Base-by-base conservation (phyloP, 2,888 invertebrate species). In the Cosmia trapezina region DNA sequence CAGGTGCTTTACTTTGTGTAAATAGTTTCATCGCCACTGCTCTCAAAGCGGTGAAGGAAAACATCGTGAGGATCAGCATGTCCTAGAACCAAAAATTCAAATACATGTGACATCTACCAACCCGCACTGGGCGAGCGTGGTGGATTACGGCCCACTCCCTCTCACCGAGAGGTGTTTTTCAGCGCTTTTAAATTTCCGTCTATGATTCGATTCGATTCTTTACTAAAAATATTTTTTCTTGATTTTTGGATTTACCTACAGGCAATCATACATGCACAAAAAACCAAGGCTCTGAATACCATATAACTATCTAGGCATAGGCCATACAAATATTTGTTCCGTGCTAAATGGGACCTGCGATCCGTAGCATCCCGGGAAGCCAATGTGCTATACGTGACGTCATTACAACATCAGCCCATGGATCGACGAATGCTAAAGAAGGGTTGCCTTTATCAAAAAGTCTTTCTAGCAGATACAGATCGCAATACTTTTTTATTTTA, bases 301-400 rank as follows among this genome's bases (percentile, higher is more conserved):
- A 1, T 28, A 28, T 41, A 57, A 41, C 45, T 45, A 47, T 17
- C 7, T 19, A 45, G n/a, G 8, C 9, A 43, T 33, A 74, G 14
- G 37, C 28, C n/a, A 41, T 45, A 59, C 45, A 74, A 75, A 75
- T 75, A 75, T 74, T 73, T 57, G 75, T 12, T 51, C 49, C 22
- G 33, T 74, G 49, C 37, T 9, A 57, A 45, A 45, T 65, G 4
- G 49, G 37, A 41, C 12, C 28, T 28, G 43, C n/a, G 41, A 59
- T 74, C 19, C 45, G 67, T 28, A 37, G 56, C 19, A 43, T n/a
- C n/a, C n/a, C n/a, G 19, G 22, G 56, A 12, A 65, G 43, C 19
- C 56, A 65, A 57, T 74, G 17, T 45, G 45, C 49, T n/a, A 8
- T 37, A 67, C 73, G 67, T 73, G 75, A 73, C 59, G 19, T 59